Evolutionary conservation across 2,888 invertebrate genomes (phyloP).

Genomic region (Ypsolopha sequella): DNA sequence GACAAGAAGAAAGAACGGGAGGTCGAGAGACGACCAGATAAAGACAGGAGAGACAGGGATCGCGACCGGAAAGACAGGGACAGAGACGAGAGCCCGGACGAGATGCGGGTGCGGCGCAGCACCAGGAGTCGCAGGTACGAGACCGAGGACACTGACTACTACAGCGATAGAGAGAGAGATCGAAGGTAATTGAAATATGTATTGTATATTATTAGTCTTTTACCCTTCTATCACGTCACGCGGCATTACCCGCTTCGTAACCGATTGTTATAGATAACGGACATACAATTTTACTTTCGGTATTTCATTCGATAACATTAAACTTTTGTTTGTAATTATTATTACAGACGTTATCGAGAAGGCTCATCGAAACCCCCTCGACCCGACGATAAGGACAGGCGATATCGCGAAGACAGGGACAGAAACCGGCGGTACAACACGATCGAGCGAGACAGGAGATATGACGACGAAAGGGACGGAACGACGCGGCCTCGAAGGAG

Average conservation of each 20-base stretch:
- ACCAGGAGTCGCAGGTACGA: constrained; percentile 68
- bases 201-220: no score
- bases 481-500: constrained; percentile 14
- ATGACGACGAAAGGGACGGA: constrained; percentile 44
- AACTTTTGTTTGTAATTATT: no score
- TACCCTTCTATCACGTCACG: no score
- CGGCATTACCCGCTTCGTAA: no score
- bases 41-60: constrained; percentile 18
- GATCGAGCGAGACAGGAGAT: constrained; percentile 42
- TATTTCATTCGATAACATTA: no score
- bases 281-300: no score
- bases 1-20: constrained; percentile 40
- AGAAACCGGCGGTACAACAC: constrained; percentile 20
- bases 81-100: constrained; percentile 41
- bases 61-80: constrained; percentile 33
- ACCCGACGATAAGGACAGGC: constrained; percentile 45
- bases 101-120: constrained; percentile 40
- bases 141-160: constrained; percentile 76
- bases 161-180: constrained; percentile 74
- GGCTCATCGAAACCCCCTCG: constrained; percentile 59
- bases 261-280: no score
- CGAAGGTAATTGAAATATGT: constrained; percentile 35
- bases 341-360: constrained; percentile 56
- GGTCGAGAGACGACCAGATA: constrained; percentile 28
- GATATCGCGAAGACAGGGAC: constrained; percentile 27